Evolutionary conservation across 2,113 vertebrate species (phyloP).

Genomic region (Myotis lucifugus): DNA sequence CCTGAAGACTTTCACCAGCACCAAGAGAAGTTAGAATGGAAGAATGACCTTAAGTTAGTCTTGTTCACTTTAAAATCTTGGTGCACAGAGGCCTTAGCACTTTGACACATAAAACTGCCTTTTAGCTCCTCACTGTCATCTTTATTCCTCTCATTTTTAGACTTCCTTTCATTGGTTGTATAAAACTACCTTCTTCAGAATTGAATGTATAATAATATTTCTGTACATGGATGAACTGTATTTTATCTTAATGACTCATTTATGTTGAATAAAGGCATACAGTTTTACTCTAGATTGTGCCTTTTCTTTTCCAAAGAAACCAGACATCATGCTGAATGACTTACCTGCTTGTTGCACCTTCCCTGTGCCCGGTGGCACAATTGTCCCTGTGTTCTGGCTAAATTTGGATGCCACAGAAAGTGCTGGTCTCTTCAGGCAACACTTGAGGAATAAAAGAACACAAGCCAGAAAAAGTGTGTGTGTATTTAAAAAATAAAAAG

Average conservation of each 20-base stretch:
- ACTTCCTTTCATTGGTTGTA: constrained; percentile 67
- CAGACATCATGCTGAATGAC: not conserved
- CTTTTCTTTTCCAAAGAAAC: constrained; percentile 45
- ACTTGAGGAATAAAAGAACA: not conserved
- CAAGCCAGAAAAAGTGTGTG: not conserved
- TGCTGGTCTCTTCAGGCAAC: not conserved
- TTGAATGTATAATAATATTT: constrained; percentile 88
- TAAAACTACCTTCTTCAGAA: constrained; percentile 81
- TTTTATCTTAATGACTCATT: constrained; percentile 86
- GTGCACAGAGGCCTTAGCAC: constrained; percentile 53
- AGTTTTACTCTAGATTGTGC: constrained; percentile 54
- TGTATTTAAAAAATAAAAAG: not conserved
- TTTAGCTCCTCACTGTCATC: not conserved
- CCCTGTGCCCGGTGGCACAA: not conserved
- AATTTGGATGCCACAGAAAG: not conserved
- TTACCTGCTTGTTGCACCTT: not conserved
- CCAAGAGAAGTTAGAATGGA: constrained; percentile 3
- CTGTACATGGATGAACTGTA: constrained; percentile 87
- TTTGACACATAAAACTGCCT: constrained; percentile 62
- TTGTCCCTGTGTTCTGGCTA: not conserved
- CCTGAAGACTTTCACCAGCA: constrained; percentile 54
- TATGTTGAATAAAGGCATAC: constrained; percentile 81
- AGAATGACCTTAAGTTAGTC: not conserved
- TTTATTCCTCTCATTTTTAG: constrained; percentile 51
- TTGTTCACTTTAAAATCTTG: not conserved